Base-by-base conservation (phyloP, 2,888 invertebrate species). In the Endotricha flammealis region DNA sequence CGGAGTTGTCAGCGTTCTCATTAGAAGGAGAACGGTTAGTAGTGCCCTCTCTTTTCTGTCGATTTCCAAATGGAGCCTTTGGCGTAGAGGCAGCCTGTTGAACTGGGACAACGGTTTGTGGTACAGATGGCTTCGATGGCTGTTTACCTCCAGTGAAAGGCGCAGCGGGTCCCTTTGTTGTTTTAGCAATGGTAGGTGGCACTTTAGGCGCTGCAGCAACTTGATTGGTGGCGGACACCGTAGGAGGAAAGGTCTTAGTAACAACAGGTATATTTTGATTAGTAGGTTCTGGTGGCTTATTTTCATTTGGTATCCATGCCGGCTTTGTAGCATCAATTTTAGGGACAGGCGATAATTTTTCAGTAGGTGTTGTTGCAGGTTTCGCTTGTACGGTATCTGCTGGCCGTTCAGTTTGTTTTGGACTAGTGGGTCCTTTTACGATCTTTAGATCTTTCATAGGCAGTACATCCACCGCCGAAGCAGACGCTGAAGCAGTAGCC, bases 371-470 rank as follows among this genome's bases (percentile, higher is more conserved):
- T 3, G 56, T 41, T 0, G 65, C 25, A 1, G 59, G 53, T 38
- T 80, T 82, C 0, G 54, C 42, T 23, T 57, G 62, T 24, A 44
- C 36, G 2, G 45, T 45, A 1, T 76, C 76, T 1, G 47, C 38
- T 0, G 62, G 54, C 2, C 69, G 62, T 10, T 79, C 78, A 1
- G 46, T 52, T 20, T 76, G 79, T 48, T 86, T 85, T 0, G 83
- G 83, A 47, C 79, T 85, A 22, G 64, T 47, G 2, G 82, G 77
- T 6, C 72, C 74, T 38, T 71, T 45, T n/a, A 46, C 45, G 23
- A 87, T 76, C 54, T 83, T 87, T 32, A 87, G 73, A 46, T 87
- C 87, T 45, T 82, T 83, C 2, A 87, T 67, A 1, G 86, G 74
- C 24, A 86, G 44, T 1, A 75, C 41, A n/a, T 87, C 87, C 2